phyloP scores from a whole-genome alignment of 2,113 vertebrate genomes.

The Pimephales promelas region DNA sequence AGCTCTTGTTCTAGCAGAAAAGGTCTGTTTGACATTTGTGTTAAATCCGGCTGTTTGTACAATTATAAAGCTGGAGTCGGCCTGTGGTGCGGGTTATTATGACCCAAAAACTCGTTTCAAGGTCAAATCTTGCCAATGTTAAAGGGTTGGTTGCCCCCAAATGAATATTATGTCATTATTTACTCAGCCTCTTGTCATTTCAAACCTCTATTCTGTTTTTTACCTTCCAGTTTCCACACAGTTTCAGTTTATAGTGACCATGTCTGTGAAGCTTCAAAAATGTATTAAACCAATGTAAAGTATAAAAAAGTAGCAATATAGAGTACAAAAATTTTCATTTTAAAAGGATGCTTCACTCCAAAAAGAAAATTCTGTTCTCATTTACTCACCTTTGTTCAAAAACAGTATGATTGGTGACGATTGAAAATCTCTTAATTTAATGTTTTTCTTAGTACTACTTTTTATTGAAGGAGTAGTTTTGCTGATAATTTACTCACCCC shows the following conservation, averaged over 20 bases:
- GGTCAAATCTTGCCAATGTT: neutral
- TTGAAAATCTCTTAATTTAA: too few species aligned
- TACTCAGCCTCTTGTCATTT: neutral
- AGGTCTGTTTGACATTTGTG: conserved; percentile 29
- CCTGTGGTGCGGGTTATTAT: conserved; percentile 13
- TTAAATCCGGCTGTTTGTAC: conserved; percentile 43
- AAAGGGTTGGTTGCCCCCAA: neutral
- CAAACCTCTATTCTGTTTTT: neutral
- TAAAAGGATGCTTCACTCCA: neutral
- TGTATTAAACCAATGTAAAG: neutral
- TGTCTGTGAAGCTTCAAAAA: neutral
- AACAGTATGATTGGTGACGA: too few species aligned
- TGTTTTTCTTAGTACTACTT: too few species aligned
- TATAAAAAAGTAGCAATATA: neutral
- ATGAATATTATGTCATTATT: neutral
- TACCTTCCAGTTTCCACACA: too few species aligned
- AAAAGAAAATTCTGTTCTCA: neutral
- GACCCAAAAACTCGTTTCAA: neutral
- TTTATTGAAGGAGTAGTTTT: too few species aligned
- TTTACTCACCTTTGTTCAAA: neutral
- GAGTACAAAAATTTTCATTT: neutral
- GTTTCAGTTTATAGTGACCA: neutral
- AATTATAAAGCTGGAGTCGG: neutral
- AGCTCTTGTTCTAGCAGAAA: conserved; percentile 24
- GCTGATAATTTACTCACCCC: too few species aligned